Percentiles rank a stretch among this genome's conserved stretches.
phyloP scores from a whole-genome alignment of 2,797 vertebrate species.

The Rhynchonycteris naso region DNA sequence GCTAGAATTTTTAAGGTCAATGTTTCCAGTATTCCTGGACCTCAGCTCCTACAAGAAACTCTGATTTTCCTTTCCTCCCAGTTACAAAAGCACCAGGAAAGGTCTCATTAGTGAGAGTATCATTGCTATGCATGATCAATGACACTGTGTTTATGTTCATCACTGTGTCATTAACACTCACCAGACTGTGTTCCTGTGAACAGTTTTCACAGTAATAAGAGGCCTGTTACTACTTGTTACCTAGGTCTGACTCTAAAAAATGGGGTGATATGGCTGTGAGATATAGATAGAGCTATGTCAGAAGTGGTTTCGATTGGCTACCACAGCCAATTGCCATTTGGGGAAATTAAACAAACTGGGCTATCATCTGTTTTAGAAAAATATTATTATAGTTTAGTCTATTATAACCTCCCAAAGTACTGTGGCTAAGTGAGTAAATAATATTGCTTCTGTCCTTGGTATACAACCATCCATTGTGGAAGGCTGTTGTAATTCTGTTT shows the following conservation, averaged over 20 bases:
- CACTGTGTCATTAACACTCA: not conserved
- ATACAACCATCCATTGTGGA: not conserved
- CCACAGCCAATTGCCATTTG: not conserved
- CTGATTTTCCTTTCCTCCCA: not conserved
- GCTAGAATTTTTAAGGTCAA: not conserved
- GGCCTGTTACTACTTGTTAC: not conserved
- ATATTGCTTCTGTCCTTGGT: not conserved
- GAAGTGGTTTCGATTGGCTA: not conserved
- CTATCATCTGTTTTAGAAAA: not conserved
- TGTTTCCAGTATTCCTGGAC: not conserved
- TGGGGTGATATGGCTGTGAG: no score
- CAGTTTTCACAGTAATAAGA: not conserved
- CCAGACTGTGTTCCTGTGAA: not conserved
- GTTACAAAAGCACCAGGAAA: not conserved
- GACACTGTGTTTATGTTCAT: not conserved
- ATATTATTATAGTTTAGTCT: not conserved
- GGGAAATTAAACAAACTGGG: not conserved
- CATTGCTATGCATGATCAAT: not conserved
- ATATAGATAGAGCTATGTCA: not conserved
- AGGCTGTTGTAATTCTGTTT: not conserved
- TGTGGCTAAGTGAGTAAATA: constrained; percentile 18
- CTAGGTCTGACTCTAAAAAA: not conserved
- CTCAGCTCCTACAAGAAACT: not conserved
- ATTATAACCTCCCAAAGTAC: constrained; percentile 28
- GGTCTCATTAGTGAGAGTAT: not conserved